Evolutionary conservation across 2,797 vertebrate species (phyloP), one percentile per base, ranked within the genome.

Genomic region (Macrochelys suwanniensis): DNA sequence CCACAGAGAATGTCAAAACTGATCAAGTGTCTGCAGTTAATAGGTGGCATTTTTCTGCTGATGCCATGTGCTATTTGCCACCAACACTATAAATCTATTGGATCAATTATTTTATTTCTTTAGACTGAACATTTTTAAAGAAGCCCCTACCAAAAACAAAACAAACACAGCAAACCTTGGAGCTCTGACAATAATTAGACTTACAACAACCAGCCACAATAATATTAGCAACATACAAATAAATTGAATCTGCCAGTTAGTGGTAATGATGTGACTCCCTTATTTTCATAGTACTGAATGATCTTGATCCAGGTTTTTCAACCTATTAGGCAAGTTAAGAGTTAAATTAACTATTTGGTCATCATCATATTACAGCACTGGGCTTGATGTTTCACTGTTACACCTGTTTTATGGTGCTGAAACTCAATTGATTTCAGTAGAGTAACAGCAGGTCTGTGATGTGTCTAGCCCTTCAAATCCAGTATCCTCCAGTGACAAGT

Each of bases 301-400:
- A 88, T 0, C 1, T 7, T 26, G 26, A 13, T 5, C 0, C 3
- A 83, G 7, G 0, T 50, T 84, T 77, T 61, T 11, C 12, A 90
- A 15, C 2, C 57, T n/a, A 71, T 8, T 49, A 77, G 45, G 25
- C 15, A 82, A 61, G 51, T 47, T n/a, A 49, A 49, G 3, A 7
- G 83, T 86, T 82, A 88, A 89, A 86, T 57, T 77, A 53, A n/a
- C 5, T 65, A 91, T 82, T 77, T 77, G 23, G 25, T 54, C 3
- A 49, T 61, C 80, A 68, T 16, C 65, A 94, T 16, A 26, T 13
- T 13, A 83, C 23, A 4, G 3, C 1, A 65, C 87, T 83, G 21
- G 25, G 7, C 49, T 81, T 87, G 42, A 49, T 28, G 13, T 6
- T 74, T 31, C 74, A 77, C 74, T 49, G 42, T 77, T 77, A 77